phyloP scores from a whole-genome alignment of 2,113 vertebrate species.

The Anoplopoma fimbria region DNA sequence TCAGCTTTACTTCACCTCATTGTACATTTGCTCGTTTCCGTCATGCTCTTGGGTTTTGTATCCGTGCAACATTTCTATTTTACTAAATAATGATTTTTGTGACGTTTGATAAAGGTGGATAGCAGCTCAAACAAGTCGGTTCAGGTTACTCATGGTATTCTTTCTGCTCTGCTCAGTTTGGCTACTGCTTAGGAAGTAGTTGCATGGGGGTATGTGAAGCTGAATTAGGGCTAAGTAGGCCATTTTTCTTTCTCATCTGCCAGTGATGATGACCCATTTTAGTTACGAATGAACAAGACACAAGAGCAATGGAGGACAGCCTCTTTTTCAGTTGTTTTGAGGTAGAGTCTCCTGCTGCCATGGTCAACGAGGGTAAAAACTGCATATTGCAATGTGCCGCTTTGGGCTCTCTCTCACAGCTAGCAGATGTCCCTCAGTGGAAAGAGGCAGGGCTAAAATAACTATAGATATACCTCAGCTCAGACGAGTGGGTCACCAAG shows the following conservation, averaged over 20 bases:
- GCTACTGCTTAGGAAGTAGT: constrained; percentile 18
- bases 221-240: constrained; percentile 58
- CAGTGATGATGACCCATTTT: constrained; percentile 67
- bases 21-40: constrained; percentile 34
- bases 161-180: constrained; percentile 23
- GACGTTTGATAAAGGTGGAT: constrained; percentile 5
- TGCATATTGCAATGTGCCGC: constrained; percentile 7
- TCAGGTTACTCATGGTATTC: constrained; percentile 5
- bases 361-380: constrained; percentile 29
- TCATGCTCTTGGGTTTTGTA: constrained; percentile 38
- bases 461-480: constrained; percentile 22
- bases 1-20: constrained; percentile 48
- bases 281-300: constrained; percentile 40
- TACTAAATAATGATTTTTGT: constrained; percentile 13
- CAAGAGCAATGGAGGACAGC: constrained; percentile 35
- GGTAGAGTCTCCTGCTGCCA: constrained; percentile 8
- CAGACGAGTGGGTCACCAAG: constrained; percentile 26
- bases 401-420: constrained; percentile 26
- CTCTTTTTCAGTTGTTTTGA: constrained; percentile 30
- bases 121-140: constrained; percentile 32
- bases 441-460: constrained; percentile 46
- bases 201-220: constrained; percentile 30
- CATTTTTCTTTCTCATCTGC: constrained; percentile 62
- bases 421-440: constrained; percentile 36
- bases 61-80: constrained; percentile 39